These are phyloP conservation scores for Brevimyrus niger DNA, from an alignment of 2,113 vertebrate species.

Conservation along the genomic window DNA sequence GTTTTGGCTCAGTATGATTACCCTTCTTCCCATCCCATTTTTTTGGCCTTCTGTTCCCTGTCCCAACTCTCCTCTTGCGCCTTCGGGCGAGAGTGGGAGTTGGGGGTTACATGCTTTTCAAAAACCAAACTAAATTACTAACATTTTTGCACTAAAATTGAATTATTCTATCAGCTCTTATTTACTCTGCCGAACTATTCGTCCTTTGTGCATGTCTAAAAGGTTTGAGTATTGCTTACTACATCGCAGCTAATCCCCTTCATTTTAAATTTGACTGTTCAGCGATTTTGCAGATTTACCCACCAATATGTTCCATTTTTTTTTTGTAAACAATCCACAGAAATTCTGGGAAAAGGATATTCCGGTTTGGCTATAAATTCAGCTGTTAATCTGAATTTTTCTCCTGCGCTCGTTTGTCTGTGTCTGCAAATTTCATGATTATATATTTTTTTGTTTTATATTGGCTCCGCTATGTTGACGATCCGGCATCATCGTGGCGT, in stretches of 20 bases:
- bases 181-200: slow-evolving; percentile 5
- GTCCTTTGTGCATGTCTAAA: not conserved
- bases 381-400: slow-evolving; percentile 10
- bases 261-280: slow-evolving; percentile 6
- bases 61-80: not conserved
- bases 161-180: slow-evolving; percentile 15
- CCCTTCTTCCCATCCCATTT: not conserved
- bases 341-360: slow-evolving; percentile 13
- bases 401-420: not conserved
- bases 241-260: slow-evolving; percentile 2
- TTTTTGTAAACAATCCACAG: slow-evolving; percentile 11
- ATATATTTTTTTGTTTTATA: not conserved
- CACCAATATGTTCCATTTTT: slow-evolving; percentile 9
- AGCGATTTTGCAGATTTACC: not conserved
- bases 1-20: not conserved
- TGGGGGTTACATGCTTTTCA: not conserved
- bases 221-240: not conserved
- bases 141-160: slow-evolving; percentile 14
- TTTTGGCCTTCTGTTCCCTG: not conserved
- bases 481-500: not conserved
- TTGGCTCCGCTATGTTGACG: not conserved
- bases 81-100: not conserved
- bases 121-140: slow-evolving; percentile 12
- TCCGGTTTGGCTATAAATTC: slow-evolving; percentile 7
- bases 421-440: slow-evolving; percentile 3